Base-by-base conservation (phyloP, 2,888 invertebrate genomes). In the Campoplex capitator region DNA sequence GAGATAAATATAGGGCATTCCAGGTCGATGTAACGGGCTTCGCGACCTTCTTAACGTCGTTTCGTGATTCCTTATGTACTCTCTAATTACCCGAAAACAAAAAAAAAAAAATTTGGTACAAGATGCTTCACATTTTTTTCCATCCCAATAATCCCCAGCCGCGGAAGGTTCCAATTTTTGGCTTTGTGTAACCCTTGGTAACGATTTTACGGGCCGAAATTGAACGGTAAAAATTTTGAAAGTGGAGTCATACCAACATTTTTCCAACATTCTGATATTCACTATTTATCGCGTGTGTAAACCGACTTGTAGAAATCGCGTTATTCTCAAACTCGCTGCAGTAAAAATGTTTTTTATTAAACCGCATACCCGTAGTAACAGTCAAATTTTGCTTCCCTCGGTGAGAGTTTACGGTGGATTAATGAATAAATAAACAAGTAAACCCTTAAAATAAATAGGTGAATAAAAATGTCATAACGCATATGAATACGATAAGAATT, bases 1-100 rank as follows among this genome's bases (percentile, higher is more conserved):
- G 58, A 32, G 62, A 54, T 18, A 9, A 28, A 71, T 68, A 68
- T 67, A 18, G 32, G 67, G 81, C 8, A 23, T 68, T 56, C 35
- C 11, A 32, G 62, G 62, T 62, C 62, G 32, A 62, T 62, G 16
- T 32, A 16, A 62, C 28, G 28, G 28, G 58, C 28, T 28, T 28
- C 58, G 58, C 13, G 58, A 58, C 58, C 58, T 28, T 58, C 13
- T 58, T 58, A 28, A 58, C 58, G 28, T 28, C 28, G 58, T 28
- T 28, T 28, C 9, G 13, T 28, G 58, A 11, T 13, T 23, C 4
- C 28, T 28, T 4, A 18, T 28, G 58, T 28, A 7, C 48, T 58
- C 28, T 28, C 13, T 28, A 28, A 28, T 23, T 58, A 13, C 28
- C 9, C 28, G 11, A 28, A 18, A 28, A 58, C 23, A 23, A 23